These are phyloP conservation scores for Drosophila saltans DNA, from an alignment of 1,140 invertebrate species.

Conservation along the genomic window DNA sequence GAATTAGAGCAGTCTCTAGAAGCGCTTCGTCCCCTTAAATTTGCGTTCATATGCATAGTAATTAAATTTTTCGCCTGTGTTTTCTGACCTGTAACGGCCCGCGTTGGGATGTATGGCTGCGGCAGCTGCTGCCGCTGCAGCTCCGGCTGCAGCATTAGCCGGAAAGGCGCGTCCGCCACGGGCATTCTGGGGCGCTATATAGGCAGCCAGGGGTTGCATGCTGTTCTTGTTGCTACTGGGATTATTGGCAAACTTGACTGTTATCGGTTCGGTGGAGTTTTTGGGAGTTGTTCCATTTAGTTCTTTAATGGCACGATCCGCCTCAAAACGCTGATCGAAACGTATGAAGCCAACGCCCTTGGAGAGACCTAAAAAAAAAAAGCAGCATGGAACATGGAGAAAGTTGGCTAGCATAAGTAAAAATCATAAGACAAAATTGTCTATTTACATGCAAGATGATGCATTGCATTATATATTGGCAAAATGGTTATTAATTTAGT, in stretches of 20 bases:
- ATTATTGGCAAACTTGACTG: constrained; percentile 99
- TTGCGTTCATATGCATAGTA: neutral
- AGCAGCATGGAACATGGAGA: constrained; percentile 20
- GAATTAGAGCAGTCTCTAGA: constrained; percentile 2
- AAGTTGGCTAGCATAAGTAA: constrained; percentile 33
- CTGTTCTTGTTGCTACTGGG: constrained; percentile 98
- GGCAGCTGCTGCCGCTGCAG: constrained; percentile 85
- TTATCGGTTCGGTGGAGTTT: constrained; percentile 97
- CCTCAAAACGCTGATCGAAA: constrained; percentile 98
- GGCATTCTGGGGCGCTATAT: constrained; percentile 90
- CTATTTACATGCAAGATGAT: neutral
- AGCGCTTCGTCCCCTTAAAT: no score
- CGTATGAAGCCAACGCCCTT: constrained; percentile 99
- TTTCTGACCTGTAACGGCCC: constrained; percentile 93
- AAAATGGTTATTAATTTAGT: neutral
- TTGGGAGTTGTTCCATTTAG: constrained; percentile 98
- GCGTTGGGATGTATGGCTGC: constrained; percentile 92
- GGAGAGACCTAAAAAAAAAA: constrained; percentile 90
- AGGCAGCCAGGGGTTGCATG: constrained; percentile 95
- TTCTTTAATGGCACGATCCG: constrained; percentile 98
- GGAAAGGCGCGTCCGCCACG: constrained; percentile 90
- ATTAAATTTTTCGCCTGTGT: neutral
- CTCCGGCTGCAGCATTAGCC: constrained; percentile 86
- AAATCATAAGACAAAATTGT: neutral
- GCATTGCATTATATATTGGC: neutral